Percentiles rank a stretch among this genome's conserved stretches.
Conservation (phyloP, 1,140 invertebrate species). For the Eulimnadia texana region DNA sequence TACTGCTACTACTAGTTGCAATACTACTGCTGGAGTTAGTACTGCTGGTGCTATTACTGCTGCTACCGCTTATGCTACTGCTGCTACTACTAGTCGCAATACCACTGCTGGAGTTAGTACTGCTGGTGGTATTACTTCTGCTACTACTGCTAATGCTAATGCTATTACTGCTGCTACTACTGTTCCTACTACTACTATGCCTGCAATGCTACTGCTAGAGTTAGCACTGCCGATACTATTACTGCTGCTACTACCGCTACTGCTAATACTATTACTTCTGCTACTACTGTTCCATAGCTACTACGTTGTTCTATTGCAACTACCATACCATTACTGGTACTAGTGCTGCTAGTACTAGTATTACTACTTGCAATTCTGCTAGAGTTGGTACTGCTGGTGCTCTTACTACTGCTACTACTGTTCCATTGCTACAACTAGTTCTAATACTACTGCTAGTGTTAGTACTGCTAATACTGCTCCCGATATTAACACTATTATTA, state of each 20-base stretch:
- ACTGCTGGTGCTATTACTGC: too few relatives aligned
- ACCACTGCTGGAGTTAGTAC: too few relatives aligned
- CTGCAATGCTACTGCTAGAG: neutral
- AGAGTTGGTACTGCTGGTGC: neutral
- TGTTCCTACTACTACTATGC: neutral
- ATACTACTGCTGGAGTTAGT: too few relatives aligned
- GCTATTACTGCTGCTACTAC: neutral
- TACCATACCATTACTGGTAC: too few relatives aligned
- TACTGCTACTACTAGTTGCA: too few relatives aligned
- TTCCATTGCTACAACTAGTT: neutral
- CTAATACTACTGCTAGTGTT: neutral
- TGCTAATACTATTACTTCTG: neutral
- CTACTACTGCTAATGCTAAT: neutral
- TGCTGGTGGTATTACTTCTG: neutral
- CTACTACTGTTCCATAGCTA: too few relatives aligned
- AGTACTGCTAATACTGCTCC: neutral
- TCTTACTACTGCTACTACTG: neutral
- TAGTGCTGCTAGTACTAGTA: neutral
- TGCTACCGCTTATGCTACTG: too few relatives aligned
- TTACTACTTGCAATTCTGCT: too few relatives aligned
- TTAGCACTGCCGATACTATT: neutral
- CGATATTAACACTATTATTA: neutral
- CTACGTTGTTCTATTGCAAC: too few relatives aligned
- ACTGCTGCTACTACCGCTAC: neutral
- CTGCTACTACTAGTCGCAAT: too few relatives aligned